These are phyloP conservation scores for Drosophila arizonae DNA, from an alignment of 1,140 invertebrate genomes.

Conservation along the genomic window DNA sequence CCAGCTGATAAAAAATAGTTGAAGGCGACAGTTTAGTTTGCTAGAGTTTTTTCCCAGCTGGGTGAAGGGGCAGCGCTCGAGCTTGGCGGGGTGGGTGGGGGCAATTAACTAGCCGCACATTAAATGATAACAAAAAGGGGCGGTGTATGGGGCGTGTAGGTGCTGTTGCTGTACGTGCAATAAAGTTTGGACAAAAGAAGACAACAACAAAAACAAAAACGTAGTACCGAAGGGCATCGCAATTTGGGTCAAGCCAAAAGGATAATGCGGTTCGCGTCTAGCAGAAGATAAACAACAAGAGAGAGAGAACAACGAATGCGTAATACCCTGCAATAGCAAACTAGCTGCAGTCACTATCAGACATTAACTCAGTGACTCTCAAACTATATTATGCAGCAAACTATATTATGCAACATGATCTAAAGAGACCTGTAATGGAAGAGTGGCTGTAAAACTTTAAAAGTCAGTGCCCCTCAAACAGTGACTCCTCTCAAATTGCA, in stretches of 20 bases:
- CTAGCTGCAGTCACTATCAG: too few relatives aligned
- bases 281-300: constrained; percentile 7
- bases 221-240: constrained; percentile 40
- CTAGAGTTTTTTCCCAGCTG: constrained; percentile 39
- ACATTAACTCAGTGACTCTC: too few relatives aligned
- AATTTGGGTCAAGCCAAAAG: constrained; percentile 73
- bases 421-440: too few relatives aligned
- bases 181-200: constrained; percentile 61
- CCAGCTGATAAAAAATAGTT: constrained; percentile 56
- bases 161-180: constrained; percentile 21
- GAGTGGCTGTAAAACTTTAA: too few relatives aligned
- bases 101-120: constrained; percentile 72
- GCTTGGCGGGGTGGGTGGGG: background rate
- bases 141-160: background rate
- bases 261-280: constrained; percentile 66
- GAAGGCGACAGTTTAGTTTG: constrained; percentile 50
- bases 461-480: too few relatives aligned
- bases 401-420: too few relatives aligned
- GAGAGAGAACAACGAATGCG: too few relatives aligned
- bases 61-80: background rate
- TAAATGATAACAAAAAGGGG: constrained; percentile 60
- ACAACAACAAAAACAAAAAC: constrained; percentile 38
- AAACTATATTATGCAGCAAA: too few relatives aligned
- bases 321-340: background rate
- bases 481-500: too few relatives aligned